Evolutionary conservation across 30 jellyfish, hydroid and myxozoan species (phyloP).

Genomic region (Pelagia noctiluca): DNA sequence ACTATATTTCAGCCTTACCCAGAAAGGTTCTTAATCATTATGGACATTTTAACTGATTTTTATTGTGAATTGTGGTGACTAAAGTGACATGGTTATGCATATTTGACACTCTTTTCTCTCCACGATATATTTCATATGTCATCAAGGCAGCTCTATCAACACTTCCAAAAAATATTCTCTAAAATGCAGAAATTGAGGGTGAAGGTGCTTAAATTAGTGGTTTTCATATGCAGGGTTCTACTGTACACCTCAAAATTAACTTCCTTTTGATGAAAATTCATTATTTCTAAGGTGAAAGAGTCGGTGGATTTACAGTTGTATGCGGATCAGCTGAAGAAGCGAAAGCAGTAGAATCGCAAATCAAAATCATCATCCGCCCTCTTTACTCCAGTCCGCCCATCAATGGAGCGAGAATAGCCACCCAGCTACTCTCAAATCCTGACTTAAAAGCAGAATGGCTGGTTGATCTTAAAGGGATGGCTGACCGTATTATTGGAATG

Average conservation of each 20-base stretch:
- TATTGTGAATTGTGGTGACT: no score
- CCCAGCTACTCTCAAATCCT: constrained; percentile 61
- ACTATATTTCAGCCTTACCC: no score
- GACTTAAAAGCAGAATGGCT: constrained; percentile 92
- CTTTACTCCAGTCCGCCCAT: constrained; percentile 99
- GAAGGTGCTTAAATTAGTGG: neutral
- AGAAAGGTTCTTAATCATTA: no score
- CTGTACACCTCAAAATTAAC: neutral
- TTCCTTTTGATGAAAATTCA: neutral
- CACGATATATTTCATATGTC: no score
- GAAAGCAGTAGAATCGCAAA: constrained; percentile 91
- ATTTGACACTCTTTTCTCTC: no score
- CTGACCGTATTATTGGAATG: constrained; percentile 89
- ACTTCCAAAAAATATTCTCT: no score
- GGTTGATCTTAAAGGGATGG: constrained; percentile 97
- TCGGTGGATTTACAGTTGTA: constrained; percentile 94
- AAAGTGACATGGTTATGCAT: no score
- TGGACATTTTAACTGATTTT: no score
- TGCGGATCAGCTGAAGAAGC: constrained; percentile 88
- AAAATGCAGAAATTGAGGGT: no score
- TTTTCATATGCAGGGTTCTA: neutral
- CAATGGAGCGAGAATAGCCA: constrained; percentile 97
- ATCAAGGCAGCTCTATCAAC: no score
- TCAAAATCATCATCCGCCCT: constrained; percentile 94
- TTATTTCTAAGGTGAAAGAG: constrained; percentile 87